Evolutionary conservation across 2,888 invertebrate genomes (phyloP).

Genomic region (Yponomeuta cagnagella): DNA sequence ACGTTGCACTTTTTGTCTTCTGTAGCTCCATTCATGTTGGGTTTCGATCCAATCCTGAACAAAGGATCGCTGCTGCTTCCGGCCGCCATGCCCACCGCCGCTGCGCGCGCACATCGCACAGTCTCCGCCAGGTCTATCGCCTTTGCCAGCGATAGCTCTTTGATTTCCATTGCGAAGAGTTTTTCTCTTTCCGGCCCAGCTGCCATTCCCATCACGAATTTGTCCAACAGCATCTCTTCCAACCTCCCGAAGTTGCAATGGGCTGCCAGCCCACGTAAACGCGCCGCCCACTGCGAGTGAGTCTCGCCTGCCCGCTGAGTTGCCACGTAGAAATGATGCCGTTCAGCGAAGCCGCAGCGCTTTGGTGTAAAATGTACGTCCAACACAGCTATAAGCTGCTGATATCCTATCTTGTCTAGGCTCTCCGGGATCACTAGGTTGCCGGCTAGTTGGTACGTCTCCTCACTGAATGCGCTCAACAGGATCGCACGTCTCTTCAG

Average conservation of each 20-base stretch:
- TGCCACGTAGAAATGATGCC: too few species aligned
- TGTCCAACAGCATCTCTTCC: too few species aligned
- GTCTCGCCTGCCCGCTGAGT: too few species aligned
- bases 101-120: constrained; percentile 1
- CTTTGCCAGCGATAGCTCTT: constrained; percentile 4
- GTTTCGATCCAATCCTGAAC: constrained; percentile 14
- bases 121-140: constrained; percentile 8
- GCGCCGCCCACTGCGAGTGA: too few species aligned
- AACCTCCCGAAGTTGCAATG: too few species aligned
- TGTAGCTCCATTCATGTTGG: constrained; percentile 8
- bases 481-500: too few species aligned
- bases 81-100: constrained; percentile 18
- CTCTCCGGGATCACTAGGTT: constrained; percentile 25
- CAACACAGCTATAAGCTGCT: constrained; percentile 20
- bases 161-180: constrained; percentile 25
- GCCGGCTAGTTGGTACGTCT: constrained; percentile 21
- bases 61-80: constrained; percentile 17
- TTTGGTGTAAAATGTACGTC: constrained; percentile 20
- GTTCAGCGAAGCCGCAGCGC: too few species aligned
- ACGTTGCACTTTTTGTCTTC: constrained; percentile 22
- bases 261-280: too few species aligned
- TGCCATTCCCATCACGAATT: too few species aligned
- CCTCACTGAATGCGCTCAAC: constrained; percentile 23
- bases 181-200: constrained; percentile 18
- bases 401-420: constrained; percentile 21